Percentiles rank a stretch among this genome's conserved stretches.
phyloP scores from a whole-genome alignment of 2,113 vertebrate species.

The Phalacrocorax brasilianus region DNA sequence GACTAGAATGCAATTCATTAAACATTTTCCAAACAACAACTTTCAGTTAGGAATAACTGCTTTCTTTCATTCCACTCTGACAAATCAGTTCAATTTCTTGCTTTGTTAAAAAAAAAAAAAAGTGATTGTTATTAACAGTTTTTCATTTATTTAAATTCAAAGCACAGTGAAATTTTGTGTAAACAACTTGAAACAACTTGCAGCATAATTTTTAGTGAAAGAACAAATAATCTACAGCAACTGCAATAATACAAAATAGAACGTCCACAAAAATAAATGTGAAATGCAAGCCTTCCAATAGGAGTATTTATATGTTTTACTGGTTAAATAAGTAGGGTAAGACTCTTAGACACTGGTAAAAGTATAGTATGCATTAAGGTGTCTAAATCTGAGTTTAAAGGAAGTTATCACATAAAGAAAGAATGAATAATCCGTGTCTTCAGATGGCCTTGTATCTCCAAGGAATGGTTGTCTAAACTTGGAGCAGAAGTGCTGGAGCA shows the following conservation, averaged over 20 bases:
- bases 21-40: not conserved
- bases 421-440: not conserved
- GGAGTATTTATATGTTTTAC: not conserved
- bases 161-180: not conserved
- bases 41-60: not conserved
- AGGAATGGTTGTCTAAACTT: not conserved
- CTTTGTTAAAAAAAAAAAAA: not conserved
- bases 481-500: not conserved
- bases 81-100: not conserved
- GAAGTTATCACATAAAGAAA: not conserved
- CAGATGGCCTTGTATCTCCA: not conserved
- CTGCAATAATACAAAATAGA: not conserved
- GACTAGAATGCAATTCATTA: not conserved
- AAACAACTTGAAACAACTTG: not conserved
- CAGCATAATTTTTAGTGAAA: not conserved
- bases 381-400: not conserved
- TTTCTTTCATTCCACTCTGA: not conserved
- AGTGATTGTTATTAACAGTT: not conserved
- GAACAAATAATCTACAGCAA: not conserved
- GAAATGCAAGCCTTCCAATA: not conserved
- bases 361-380: not conserved
- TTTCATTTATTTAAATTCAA: not conserved
- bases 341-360: not conserved
- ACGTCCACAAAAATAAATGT: not conserved
- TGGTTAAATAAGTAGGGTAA: not conserved